Evolutionary conservation across 2,888 invertebrate species (phyloP), one percentile per base, ranked within the genome.

Genomic region (Adela reaumurella): DNA sequence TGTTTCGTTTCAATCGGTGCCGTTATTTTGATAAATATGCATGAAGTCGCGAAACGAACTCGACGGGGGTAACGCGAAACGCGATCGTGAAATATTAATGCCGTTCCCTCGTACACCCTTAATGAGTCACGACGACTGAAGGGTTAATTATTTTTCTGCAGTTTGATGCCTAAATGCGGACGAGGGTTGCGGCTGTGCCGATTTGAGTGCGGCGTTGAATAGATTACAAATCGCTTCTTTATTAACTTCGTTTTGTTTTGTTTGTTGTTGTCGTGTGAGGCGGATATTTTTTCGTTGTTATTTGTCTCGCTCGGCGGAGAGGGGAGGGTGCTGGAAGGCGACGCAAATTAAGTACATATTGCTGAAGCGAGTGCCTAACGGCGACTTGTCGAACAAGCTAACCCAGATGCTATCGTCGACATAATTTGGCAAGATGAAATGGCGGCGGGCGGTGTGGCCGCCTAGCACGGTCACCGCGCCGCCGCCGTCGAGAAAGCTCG

Each of bases 21-120:
- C 71, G 74, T 74, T 76, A 74, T 77, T 77, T 74, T 74, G 74
- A 77, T 77, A 76, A 77, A 78, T 78, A 78, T 78, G 76, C 70
- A 78, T 77, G 74, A 74, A 74, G 66, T 64, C 62, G 69, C 69
- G 65, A 72, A 74, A 70, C 71, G 65, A 65, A 35, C 35, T 63
- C 64, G 62, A 65, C 66, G 65, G 62, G 67, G 68, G 69, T 70
- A 70, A 72, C 70, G 68, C 68, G 68, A 74, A 74, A 74, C 73
- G 69, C 70, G 68, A 71, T 73, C 69, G 74, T 78, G 77, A 74
- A 77, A 78, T 73, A 74, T 74, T 77, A 74, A 77, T 77, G 69
- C 72, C 68, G 68, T 71, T 73, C 76, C 74, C 76, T 72, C 72
- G 72, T 74, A 70, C 67, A 64, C 65, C 61, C 61, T 62, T 73